Conservation (phyloP, 2,888 invertebrate genomes). For the Corythucha ciliata region DNA sequence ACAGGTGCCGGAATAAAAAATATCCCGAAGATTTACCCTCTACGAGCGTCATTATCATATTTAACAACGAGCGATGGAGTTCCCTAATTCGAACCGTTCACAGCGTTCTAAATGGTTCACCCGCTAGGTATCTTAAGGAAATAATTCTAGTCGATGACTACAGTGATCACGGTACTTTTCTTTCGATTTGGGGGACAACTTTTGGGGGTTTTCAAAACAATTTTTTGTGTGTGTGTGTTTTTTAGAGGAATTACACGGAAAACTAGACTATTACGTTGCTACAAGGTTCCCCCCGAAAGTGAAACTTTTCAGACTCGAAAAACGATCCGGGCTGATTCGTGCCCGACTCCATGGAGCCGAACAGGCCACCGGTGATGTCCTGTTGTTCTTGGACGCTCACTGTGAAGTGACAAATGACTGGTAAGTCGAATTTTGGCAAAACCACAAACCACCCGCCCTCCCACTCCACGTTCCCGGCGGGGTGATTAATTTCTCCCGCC, state of each 20-base stretch:
- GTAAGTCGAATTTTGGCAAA: slow-evolving; percentile 40
- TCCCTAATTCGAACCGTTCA: slow-evolving; percentile 75
- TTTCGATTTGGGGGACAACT: neutral
- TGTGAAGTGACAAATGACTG: slow-evolving; percentile 74
- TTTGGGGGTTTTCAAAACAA: neutral
- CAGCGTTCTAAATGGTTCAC: slow-evolving; percentile 74
- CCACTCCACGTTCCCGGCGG: neutral
- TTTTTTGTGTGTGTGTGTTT: slow-evolving; percentile 15
- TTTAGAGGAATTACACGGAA: slow-evolving; percentile 53
- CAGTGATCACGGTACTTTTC: slow-evolving; percentile 60
- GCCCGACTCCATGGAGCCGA: slow-evolving; percentile 84
- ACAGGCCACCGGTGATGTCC: slow-evolving; percentile 65
- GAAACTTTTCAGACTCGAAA: slow-evolving; percentile 60
- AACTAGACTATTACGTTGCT: slow-evolving; percentile 68
- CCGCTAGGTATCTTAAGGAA: slow-evolving; percentile 65
- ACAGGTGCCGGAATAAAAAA: slow-evolving; percentile 50
- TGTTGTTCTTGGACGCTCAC: slow-evolving; percentile 85
- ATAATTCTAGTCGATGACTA: slow-evolving; percentile 92
- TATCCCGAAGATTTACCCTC: slow-evolving; percentile 57
- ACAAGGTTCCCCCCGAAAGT: slow-evolving; percentile 64
- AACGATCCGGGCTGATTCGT: slow-evolving; percentile 77
- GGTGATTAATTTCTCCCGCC: neutral
- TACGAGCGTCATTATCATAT: slow-evolving; percentile 74
- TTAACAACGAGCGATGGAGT: slow-evolving; percentile 85
- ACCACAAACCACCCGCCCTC: neutral